Conservation (phyloP, 2,888 invertebrate species). For the Erynnis tages region DNA sequence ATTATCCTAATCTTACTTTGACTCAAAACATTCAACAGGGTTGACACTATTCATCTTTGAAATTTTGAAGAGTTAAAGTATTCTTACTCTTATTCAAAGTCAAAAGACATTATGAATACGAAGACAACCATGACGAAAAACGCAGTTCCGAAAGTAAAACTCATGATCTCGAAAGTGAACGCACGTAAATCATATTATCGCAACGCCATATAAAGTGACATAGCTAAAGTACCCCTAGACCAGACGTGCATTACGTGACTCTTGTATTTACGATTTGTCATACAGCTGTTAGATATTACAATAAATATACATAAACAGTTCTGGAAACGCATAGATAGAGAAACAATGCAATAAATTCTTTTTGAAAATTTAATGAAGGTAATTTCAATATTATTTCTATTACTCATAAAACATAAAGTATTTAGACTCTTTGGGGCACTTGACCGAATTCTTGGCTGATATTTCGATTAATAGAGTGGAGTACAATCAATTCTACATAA, state of each 20-base stretch:
- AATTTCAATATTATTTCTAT: no score
- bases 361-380: not conserved
- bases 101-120: conserved; percentile 10
- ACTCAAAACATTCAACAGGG: conserved; percentile 8
- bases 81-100: conserved; percentile 1
- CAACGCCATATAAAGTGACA: conserved; percentile 35
- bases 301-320: not conserved
- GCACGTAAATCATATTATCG: conserved; percentile 36
- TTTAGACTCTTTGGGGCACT: no score
- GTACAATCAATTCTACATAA: no score
- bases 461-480: no score
- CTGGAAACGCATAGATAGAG: not conserved
- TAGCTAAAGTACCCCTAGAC: conserved; percentile 31
- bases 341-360: not conserved
- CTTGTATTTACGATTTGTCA: conserved; percentile 13
- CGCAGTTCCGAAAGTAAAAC: conserved; percentile 66
- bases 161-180: conserved; percentile 72
- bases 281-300: not conserved
- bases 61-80: not conserved
- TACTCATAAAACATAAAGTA: no score
- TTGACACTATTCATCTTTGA: not conserved
- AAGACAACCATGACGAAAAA: conserved; percentile 33
- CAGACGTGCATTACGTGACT: conserved; percentile 25
- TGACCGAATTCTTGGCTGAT: no score
- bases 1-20: conserved; percentile 16